Evolutionary conservation across 2,888 invertebrate species (phyloP).

Genomic region (Lottia gigantea): DNA sequence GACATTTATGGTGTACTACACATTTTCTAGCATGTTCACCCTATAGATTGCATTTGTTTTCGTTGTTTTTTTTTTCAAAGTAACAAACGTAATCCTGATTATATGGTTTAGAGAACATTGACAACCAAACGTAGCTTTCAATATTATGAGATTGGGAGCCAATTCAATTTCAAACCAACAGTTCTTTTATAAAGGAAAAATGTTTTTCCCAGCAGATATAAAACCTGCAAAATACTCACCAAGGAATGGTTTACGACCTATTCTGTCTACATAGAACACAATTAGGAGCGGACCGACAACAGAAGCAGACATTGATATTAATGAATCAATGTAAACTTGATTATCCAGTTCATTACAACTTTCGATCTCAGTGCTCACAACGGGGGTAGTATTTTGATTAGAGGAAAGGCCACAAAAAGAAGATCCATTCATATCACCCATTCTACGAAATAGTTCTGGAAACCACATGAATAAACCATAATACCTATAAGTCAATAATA

Average conservation of each 20-base stretch:
- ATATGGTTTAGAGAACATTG: too few species aligned
- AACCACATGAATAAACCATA: constrained; percentile 1
- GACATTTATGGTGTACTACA: too few species aligned
- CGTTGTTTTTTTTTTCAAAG: too few species aligned
- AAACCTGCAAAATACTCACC: neutral
- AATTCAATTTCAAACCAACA: too few species aligned
- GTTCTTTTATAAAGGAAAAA: too few species aligned
- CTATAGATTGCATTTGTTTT: too few species aligned
- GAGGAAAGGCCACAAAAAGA: neutral
- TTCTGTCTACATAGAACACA: neutral
- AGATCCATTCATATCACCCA: neutral
- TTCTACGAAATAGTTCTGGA: neutral
- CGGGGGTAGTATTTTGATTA: neutral
- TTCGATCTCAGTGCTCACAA: neutral
- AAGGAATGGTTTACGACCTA: neutral
- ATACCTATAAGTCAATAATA: neutral
- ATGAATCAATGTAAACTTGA: neutral
- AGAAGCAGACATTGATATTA: neutral
- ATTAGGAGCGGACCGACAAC: neutral
- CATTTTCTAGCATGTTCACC: too few species aligned
- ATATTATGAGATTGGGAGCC: too few species aligned
- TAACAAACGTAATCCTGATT: too few species aligned
- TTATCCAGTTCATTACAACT: neutral
- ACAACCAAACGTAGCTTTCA: too few species aligned
- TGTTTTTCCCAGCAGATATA: too few species aligned